phyloP scores from a whole-genome alignment of 2,888 invertebrate genomes.

The Limnephilus auricula region DNA sequence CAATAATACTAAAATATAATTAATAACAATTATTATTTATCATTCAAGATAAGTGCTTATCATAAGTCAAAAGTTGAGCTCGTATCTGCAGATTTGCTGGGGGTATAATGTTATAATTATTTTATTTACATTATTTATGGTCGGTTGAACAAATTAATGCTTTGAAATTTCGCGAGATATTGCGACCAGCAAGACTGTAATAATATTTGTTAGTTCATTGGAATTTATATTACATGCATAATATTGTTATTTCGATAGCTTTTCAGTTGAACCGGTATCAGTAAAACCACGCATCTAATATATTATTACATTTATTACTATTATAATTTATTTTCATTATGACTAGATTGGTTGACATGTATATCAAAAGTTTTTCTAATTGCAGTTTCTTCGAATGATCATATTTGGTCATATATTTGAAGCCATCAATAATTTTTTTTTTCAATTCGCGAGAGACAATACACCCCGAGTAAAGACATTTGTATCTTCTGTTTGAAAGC shows the following conservation, averaged over 20 bases:
- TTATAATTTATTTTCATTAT: neutral
- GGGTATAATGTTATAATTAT: neutral
- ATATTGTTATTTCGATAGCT: neutral
- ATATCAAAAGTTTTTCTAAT: too few species aligned
- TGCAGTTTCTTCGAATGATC: too few species aligned
- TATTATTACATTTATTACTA: neutral
- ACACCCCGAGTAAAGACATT: too few species aligned
- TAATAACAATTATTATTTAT: neutral
- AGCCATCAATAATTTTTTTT: too few species aligned
- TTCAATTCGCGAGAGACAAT: too few species aligned
- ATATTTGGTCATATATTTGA: too few species aligned
- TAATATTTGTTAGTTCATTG: neutral
- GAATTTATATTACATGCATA: neutral
- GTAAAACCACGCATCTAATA: neutral
- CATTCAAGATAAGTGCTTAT: neutral
- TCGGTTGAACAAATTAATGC: neutral
- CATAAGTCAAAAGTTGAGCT: neutral
- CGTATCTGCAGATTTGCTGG: neutral
- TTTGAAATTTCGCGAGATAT: neutral
- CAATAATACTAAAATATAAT: neutral
- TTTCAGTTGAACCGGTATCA: neutral
- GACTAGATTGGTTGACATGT: too few species aligned
- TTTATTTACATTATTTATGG: neutral
- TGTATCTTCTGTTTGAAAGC: too few species aligned
- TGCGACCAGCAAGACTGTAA: neutral